Evolutionary conservation across 2,113 vertebrate genomes (phyloP).

Genomic region (Agelaius tricolor): DNA sequence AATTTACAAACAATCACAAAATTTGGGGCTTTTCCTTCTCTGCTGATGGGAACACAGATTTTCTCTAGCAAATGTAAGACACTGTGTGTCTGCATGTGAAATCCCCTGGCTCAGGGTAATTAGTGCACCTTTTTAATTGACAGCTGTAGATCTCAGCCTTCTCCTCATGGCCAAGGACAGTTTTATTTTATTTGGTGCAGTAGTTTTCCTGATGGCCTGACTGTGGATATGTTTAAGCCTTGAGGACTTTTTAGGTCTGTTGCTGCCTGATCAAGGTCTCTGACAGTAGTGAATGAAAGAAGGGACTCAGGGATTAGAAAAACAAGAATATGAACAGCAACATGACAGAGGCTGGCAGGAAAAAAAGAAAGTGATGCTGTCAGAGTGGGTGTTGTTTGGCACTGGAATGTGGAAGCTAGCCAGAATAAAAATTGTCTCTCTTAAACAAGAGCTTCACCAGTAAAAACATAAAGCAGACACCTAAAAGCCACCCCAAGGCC

Average conservation of each 20-base stretch:
- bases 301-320: background rate
- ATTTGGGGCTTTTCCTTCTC: background rate
- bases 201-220: background rate
- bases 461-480: background rate
- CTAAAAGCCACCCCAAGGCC: background rate
- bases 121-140: background rate
- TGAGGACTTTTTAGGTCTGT: background rate
- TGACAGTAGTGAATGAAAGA: background rate
- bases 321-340: background rate
- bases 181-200: background rate
- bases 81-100: background rate
- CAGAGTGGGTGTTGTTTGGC: background rate
- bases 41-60: background rate
- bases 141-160: background rate
- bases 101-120: background rate
- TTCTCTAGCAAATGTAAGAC: background rate
- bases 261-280: background rate
- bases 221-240: background rate
- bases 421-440: background rate
- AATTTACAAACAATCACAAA: background rate
- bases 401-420: background rate
- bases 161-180: background rate
- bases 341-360: constrained; percentile 23
- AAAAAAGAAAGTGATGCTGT: background rate
- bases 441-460: background rate